These are phyloP conservation scores for Drosophila prolongata DNA, from an alignment of 2,888 invertebrate species.

Conservation along the genomic window DNA sequence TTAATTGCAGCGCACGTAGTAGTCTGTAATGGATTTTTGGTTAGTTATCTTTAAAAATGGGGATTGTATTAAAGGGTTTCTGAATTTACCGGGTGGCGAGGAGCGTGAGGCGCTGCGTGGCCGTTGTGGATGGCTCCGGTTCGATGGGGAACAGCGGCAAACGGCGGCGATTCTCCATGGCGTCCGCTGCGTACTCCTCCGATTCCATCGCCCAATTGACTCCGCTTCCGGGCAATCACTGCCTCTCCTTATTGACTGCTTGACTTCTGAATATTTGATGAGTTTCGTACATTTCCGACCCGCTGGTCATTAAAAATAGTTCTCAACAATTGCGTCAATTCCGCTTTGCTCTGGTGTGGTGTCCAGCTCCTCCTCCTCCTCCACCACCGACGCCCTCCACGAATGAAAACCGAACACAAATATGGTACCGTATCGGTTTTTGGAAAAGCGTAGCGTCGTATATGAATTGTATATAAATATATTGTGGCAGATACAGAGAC, in stretches of 20 bases:
- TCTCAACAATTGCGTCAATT: conserved; percentile 53
- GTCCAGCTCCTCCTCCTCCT: conserved; percentile 49
- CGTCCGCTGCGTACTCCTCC: conserved; percentile 25
- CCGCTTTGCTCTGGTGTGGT: conserved; percentile 47
- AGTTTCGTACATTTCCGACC: conserved; percentile 70
- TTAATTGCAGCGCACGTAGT: conserved; percentile 79
- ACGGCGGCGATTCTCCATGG: conserved; percentile 38
- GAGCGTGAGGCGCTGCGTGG: conserved; percentile 69
- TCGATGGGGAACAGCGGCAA: conserved; percentile 80
- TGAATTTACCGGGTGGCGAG: conserved; percentile 66
- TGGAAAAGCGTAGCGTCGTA: conserved; percentile 6
- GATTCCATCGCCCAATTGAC: conserved; percentile 9
- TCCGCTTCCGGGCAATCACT: conserved; percentile 12
- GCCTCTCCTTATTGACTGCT: conserved; percentile 19
- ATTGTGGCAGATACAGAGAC: not conserved
- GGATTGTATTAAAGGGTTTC: not conserved
- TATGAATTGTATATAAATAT: not conserved
- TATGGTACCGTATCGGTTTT: conserved; percentile 11
- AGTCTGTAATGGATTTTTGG: conserved; percentile 35
- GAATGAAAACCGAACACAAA: conserved; percentile 14
- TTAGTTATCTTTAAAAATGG: too few relatives aligned
- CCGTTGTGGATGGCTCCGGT: conserved; percentile 59
- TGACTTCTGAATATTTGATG: conserved; percentile 64
- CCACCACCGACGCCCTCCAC: not conserved
- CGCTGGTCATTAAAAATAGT: conserved; percentile 47